A percentile compares a stretch with the other conserved stretches of the same genome.
Conservation (phyloP, 2,888 invertebrate genomes). For the Julus scandinavius region DNA sequence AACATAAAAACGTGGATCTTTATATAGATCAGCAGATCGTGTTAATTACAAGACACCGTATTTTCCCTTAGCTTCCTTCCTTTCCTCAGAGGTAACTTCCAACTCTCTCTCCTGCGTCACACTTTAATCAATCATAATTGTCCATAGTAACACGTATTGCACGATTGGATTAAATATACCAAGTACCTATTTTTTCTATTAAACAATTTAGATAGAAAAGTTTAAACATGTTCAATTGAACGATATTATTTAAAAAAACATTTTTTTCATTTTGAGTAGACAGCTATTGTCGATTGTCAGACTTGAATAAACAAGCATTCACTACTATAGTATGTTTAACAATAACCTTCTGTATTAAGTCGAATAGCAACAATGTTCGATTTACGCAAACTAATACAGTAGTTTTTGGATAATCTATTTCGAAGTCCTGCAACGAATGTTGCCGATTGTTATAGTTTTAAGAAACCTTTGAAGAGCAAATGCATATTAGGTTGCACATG, state of each 20-base stretch:
- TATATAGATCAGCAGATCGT: constrained; percentile 8
- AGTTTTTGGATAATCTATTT: not conserved
- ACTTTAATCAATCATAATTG: constrained; percentile 1
- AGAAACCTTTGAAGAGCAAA: not conserved
- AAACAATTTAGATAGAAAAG: not conserved
- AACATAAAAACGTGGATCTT: not conserved
- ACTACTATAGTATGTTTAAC: not conserved
- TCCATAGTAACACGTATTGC: not conserved
- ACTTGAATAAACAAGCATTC: not conserved
- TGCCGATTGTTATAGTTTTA: not conserved
- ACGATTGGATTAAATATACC: not conserved
- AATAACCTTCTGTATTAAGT: too few species aligned
- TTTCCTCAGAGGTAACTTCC: not conserved
- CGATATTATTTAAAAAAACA: not conserved
- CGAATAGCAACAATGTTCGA: not conserved
- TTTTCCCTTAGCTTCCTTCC: not conserved
- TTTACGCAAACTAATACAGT: not conserved
- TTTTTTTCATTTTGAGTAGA: not conserved
- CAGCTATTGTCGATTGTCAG: not conserved
- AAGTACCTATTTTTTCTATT: not conserved
- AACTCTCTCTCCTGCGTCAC: not conserved
- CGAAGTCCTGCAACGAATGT: not conserved
- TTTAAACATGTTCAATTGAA: not conserved
- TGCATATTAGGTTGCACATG: not conserved
- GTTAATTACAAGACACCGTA: not conserved